Evolutionary conservation across 2,888 invertebrate genomes (phyloP).

Genomic region (Macrosiphum euphorbiae): DNA sequence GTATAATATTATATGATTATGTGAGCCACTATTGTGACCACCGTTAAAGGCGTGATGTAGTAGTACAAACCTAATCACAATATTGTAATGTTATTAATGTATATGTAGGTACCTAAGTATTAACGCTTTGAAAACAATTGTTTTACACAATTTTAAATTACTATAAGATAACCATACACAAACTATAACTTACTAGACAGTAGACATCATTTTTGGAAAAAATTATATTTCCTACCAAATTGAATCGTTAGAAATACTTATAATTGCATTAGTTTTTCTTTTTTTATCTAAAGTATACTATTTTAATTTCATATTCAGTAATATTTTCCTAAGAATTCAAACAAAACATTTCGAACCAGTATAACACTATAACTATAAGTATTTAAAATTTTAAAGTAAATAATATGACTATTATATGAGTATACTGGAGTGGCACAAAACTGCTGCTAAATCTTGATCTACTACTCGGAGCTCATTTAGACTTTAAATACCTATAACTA

Average conservation of each 20-base stretch:
- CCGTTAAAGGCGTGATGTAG: background rate
- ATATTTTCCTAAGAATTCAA: background rate
- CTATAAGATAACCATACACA: too few relatives aligned
- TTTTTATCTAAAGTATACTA: background rate
- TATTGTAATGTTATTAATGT: background rate
- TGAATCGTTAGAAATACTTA: background rate
- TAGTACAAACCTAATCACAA: background rate
- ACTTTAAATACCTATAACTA: background rate
- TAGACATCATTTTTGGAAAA: background rate
- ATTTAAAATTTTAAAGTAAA: background rate
- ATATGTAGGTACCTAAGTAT: background rate
- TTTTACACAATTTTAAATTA: background rate
- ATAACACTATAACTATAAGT: background rate
- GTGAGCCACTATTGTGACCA: too few relatives aligned
- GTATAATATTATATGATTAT: background rate
- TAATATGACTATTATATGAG: too few relatives aligned
- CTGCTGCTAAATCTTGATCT: background rate
- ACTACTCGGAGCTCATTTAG: background rate
- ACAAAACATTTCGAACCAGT: background rate
- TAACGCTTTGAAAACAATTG: background rate
- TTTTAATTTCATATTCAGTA: background rate
- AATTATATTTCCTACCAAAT: background rate
- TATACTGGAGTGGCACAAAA: background rate
- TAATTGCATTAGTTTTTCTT: background rate
- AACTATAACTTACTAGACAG: too few relatives aligned